Conservation (phyloP, 2,113 vertebrate species). For the Agapornis roseicollis region DNA sequence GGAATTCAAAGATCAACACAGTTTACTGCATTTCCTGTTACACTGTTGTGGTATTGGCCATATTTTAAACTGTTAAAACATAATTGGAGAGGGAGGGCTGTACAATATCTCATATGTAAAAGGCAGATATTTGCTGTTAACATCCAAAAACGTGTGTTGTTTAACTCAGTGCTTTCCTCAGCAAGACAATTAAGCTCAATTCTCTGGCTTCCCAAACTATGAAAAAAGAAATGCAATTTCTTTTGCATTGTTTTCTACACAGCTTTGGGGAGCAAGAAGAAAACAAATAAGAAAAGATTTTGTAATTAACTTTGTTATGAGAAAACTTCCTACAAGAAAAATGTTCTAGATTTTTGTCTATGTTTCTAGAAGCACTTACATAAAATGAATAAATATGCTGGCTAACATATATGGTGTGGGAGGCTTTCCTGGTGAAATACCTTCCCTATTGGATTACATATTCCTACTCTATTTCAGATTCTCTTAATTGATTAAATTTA, state of each 20-base stretch:
- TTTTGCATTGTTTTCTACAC: not conserved
- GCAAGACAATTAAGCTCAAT: not conserved
- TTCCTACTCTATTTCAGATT: not conserved
- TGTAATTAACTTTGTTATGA: not conserved
- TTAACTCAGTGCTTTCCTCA: not conserved
- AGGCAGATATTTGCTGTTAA: not conserved
- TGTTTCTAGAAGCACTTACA: not conserved
- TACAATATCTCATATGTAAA: not conserved
- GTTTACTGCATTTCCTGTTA: not conserved
- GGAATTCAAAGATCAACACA: not conserved
- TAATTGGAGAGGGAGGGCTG: not conserved
- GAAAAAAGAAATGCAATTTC: not conserved
- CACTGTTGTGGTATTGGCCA: not conserved
- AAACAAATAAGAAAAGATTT: not conserved
- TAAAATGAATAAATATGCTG: not conserved
- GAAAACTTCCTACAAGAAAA: not conserved
- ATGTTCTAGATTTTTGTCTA: not conserved
- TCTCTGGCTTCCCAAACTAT: not conserved
- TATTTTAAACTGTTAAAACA: not conserved
- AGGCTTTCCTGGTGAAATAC: not conserved
- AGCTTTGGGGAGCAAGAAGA: not conserved
- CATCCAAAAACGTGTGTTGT: not conserved
- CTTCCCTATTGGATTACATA: not conserved
- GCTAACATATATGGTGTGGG: not conserved
- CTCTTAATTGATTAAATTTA: not conserved